Percentiles rank a stretch among this genome's conserved stretches.
phyloP scores from a whole-genome alignment of 2,888 invertebrate genomes.

The Buathra laborator region DNA sequence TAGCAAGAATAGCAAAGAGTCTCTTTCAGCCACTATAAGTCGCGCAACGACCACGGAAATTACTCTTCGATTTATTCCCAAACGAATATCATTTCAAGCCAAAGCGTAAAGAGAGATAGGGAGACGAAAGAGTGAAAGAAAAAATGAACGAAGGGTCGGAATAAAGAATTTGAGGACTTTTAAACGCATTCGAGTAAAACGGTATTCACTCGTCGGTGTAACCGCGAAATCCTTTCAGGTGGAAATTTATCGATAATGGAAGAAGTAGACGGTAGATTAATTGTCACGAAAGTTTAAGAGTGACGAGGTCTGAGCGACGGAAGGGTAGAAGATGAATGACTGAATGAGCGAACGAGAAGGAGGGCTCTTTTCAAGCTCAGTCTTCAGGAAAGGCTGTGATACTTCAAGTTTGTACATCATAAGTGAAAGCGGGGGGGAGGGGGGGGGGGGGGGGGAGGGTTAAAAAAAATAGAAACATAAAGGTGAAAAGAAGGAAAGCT shows the following conservation, averaged over 20 bases:
- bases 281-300: slow-evolving; percentile 64
- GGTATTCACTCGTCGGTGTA: slow-evolving; percentile 63
- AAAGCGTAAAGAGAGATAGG: background rate
- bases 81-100: slow-evolving; percentile 49
- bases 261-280: slow-evolving; percentile 56
- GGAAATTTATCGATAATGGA: slow-evolving; percentile 65
- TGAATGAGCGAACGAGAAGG: slow-evolving; percentile 21
- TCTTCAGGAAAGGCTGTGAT: background rate
- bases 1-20: slow-evolving; percentile 16
- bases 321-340: slow-evolving; percentile 32
- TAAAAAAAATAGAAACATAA: background rate
- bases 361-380: slow-evolving; percentile 5
- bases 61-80: slow-evolving; percentile 13
- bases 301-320: slow-evolving; percentile 34
- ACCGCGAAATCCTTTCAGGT: slow-evolving; percentile 54
- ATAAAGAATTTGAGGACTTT: slow-evolving; percentile 53
- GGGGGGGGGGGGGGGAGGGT: too few relatives aligned
- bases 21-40: background rate
- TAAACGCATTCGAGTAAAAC: slow-evolving; percentile 63
- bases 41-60: slow-evolving; percentile 14
- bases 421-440: background rate
- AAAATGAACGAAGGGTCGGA: slow-evolving; percentile 6
- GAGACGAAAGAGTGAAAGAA: slow-evolving; percentile 44
- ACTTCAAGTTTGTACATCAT: background rate
- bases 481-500: too few relatives aligned